These are phyloP conservation scores for Heliconius ethilla DNA, from an alignment of 2,888 invertebrate genomes.

Conservation along the genomic window DNA sequence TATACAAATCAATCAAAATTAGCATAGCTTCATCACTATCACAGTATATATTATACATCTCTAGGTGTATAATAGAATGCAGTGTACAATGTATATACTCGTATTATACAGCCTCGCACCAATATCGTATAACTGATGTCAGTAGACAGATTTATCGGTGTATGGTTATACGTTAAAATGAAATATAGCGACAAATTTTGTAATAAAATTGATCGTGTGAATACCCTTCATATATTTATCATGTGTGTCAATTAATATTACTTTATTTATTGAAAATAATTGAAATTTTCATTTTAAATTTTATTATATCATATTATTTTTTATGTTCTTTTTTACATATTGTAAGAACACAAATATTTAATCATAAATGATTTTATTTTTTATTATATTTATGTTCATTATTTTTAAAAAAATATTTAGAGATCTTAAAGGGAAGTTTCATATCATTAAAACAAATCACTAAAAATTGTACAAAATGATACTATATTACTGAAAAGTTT, in stretches of 20 bases:
- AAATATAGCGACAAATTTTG: conserved; percentile 29
- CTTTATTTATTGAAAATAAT: conserved; percentile 9
- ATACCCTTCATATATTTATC: conserved; percentile 19
- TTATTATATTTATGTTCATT: no score
- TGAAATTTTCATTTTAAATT: neutral
- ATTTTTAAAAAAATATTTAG: no score
- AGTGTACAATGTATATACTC: neutral
- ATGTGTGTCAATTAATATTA: neutral
- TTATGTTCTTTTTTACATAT: neutral
- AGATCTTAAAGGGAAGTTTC: no score
- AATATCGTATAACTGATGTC: conserved; percentile 30
- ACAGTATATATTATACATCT: neutral
- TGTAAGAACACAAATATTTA: no score
- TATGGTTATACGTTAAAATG: conserved; percentile 34
- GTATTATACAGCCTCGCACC: neutral
- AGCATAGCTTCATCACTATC: conserved; percentile 9
- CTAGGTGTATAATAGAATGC: neutral
- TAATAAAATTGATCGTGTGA: conserved; percentile 35
- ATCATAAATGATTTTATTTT: no score
- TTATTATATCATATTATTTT: neutral
- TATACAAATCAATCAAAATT: conserved; percentile 16
- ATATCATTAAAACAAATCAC: no score
- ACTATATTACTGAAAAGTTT: no score
- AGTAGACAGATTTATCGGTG: conserved; percentile 30
- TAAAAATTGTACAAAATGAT: no score